These are phyloP conservation scores for Danaus melanippus DNA, from an alignment of 1,140 invertebrate species.

Conservation along the genomic window DNA sequence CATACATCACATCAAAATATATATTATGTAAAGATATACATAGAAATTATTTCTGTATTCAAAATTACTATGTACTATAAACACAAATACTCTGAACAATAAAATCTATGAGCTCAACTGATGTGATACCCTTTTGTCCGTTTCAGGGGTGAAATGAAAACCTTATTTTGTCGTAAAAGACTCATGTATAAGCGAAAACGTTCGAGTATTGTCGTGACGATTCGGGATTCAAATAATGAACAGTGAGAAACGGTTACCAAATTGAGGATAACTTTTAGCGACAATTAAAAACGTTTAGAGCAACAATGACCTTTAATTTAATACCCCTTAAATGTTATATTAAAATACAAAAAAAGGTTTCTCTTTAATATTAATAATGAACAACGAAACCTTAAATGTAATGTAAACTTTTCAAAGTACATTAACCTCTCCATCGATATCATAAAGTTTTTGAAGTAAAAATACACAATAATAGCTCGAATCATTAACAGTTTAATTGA, in stretches of 20 bases:
- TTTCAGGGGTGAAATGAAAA: constrained; percentile 21
- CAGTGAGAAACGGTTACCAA: constrained; percentile 16
- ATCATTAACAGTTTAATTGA: constrained; percentile 29
- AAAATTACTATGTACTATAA: too few species aligned
- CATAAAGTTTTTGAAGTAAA: neutral
- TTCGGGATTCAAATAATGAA: constrained; percentile 23
- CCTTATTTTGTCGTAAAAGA: constrained; percentile 20
- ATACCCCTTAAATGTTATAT: too few species aligned
- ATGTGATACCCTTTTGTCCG: constrained; percentile 16
- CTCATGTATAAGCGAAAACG: constrained; percentile 15
- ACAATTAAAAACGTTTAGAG: too few species aligned
- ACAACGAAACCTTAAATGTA: too few species aligned
- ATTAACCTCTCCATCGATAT: too few species aligned
- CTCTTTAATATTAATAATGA: too few species aligned
- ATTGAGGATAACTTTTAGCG: constrained; percentile 11
- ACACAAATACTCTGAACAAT: constrained; percentile 5
- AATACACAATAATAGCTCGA: constrained; percentile 13
- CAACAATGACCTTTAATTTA: too few species aligned
- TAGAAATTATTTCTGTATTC: too few species aligned
- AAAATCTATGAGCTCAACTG: constrained; percentile 20
- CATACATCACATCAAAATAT: too few species aligned
- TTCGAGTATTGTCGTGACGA: constrained; percentile 17
- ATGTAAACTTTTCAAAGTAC: too few species aligned
- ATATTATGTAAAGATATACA: too few species aligned
- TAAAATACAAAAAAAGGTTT: too few species aligned